phyloP scores from a whole-genome alignment of 2,888 invertebrate genomes.

The Pristionchus entomophagus region DNA sequence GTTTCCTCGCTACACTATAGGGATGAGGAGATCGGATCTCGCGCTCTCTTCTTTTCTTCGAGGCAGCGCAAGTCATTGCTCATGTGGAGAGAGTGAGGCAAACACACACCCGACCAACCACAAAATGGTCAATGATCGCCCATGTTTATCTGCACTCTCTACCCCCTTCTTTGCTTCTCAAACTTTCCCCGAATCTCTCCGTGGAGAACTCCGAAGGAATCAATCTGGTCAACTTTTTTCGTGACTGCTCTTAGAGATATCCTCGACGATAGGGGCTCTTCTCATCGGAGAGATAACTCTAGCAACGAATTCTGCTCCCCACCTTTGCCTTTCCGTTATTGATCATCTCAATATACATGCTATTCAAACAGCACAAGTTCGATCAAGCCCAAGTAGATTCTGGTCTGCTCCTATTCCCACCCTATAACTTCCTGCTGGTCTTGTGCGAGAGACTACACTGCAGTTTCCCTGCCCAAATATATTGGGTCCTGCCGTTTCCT shows the following conservation, averaged over 20 bases:
- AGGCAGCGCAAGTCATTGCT: constrained; percentile 20
- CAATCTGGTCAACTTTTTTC: not conserved
- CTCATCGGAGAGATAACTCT: too few relatives aligned
- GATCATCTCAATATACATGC: not conserved
- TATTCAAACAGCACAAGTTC: not conserved
- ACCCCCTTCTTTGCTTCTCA: not conserved
- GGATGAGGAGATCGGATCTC: constrained; percentile 21
- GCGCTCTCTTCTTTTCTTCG: not conserved
- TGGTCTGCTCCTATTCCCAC: not conserved
- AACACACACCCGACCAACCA: constrained; percentile 9
- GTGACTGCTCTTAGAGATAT: too few relatives aligned
- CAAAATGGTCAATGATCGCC: constrained; percentile 30
- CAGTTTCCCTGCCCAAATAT: not conserved
- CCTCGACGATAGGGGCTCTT: too few relatives aligned
- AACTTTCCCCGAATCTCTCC: not conserved
- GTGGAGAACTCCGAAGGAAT: not conserved
- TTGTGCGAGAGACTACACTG: constrained; percentile 17
- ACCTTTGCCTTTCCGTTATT: not conserved
- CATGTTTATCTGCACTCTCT: constrained; percentile 30
- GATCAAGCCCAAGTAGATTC: constrained; percentile 11
- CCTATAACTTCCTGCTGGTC: constrained; percentile 5
- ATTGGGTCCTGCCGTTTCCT: not conserved
- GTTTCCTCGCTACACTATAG: not conserved
- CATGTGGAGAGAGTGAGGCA: constrained; percentile 32
- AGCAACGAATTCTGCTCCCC: too few relatives aligned